Conservation (phyloP, 2,888 invertebrate species). For the Caenorhabditis macrosperma region DNA sequence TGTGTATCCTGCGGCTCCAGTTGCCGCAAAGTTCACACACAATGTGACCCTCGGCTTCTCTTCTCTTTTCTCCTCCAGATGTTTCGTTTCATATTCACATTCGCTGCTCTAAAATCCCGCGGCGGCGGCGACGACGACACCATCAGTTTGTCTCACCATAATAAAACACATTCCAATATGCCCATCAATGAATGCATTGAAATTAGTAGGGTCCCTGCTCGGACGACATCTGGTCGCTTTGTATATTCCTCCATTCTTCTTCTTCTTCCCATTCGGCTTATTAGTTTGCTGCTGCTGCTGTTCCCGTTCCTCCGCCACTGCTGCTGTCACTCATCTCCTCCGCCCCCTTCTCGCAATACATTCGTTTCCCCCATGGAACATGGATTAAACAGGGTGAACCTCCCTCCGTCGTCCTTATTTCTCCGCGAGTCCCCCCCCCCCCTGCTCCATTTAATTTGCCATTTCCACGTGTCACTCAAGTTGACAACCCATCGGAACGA, state of each 20-base stretch:
- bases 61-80: conserved; percentile 10
- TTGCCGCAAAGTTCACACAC: conserved; percentile 38
- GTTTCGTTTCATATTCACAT: conserved; percentile 39
- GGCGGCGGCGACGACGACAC: not conserved
- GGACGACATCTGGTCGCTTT: conserved; percentile 45
- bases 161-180: conserved; percentile 48
- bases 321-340: conserved; percentile 49
- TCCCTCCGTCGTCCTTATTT: conserved; percentile 3
- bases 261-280: conserved; percentile 50
- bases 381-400: conserved; percentile 39
- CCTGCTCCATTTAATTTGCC: conserved; percentile 51
- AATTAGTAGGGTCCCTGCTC: conserved; percentile 32
- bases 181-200: not conserved
- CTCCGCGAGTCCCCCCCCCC: not conserved
- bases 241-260: conserved; percentile 39
- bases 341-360: conserved; percentile 38
- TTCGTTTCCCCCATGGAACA: conserved; percentile 23
- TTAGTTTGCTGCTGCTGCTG: conserved; percentile 34
- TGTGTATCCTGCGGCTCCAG: too few species aligned
- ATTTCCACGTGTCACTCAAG: conserved; percentile 58
- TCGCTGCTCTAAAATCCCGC: not conserved
- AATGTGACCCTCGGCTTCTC: conserved; percentile 8
- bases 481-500: conserved; percentile 13
- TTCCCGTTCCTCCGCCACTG: conserved; percentile 6
- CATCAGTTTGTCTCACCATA: conserved; percentile 54